Evolutionary conservation across 2,888 invertebrate species (phyloP), one percentile per base, ranked within the genome.

Genomic region (Ptychoptera albimana): DNA sequence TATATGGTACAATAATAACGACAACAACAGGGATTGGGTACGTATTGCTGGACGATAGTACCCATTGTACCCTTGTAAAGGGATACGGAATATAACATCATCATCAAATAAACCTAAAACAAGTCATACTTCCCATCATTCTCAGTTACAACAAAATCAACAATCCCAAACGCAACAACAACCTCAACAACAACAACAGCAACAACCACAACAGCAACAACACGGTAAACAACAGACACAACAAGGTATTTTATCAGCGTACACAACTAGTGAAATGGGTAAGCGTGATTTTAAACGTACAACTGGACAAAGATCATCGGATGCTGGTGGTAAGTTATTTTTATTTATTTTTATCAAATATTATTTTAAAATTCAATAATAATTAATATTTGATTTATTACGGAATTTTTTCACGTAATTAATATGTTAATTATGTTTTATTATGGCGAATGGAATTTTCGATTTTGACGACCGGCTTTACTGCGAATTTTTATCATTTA

Each of bases 11-110:
- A 49, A 49, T 57, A 63, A 64, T 55, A 65, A 65, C 55, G 65
- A 65, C 55, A 60, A 63, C 55, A 65, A 61, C 46, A 45, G 49
- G 56, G 63, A 64, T 60, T 64, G 63, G 63, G 63, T 65, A 54
- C 63, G 65, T 53, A 58, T 64, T 59, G 63, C 62, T 56, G 64
- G 65, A 53, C 64, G 64, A 64, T 64, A 64, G 64, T 64, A 65
- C 59, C 64, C 63, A 57, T 62, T 61, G 55, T 60, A 65, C 61
- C 64, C 65, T 60, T 61, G 59, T 54, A 64, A 65, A 57, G 63
- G 65, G 58, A 57, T 64, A 55, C 61, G 63, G 23, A 23, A 23
- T 23, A 23, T 23, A 58, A 60, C 61, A 57, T 56, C 61, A 57
- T 60, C 61, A 54, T 56, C 60, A 54, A 62, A 61, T 47, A 62